These are phyloP conservation scores for Entosphenus tridentatus DNA, from an alignment of 2,113 vertebrate genomes.

Conservation along the genomic window DNA sequence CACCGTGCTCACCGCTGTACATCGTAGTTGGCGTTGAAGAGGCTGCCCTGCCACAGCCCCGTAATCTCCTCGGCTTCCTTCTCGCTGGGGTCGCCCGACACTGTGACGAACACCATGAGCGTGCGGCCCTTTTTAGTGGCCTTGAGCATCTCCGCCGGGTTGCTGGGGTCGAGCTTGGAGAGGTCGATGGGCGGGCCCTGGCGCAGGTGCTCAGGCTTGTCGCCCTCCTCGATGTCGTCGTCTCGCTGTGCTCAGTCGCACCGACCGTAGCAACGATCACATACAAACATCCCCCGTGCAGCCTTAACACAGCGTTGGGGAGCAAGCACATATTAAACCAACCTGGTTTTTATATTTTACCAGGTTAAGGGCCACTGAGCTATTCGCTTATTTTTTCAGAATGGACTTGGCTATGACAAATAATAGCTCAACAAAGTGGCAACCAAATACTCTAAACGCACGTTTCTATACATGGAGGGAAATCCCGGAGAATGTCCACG, in stretches of 20 bases:
- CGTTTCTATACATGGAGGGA: no score
- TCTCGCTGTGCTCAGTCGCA: constrained; percentile 31
- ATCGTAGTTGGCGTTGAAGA: constrained; percentile 89
- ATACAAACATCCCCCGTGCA: no score
- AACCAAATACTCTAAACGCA: no score
- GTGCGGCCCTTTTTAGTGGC: constrained; percentile 86
- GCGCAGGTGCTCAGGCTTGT: constrained; percentile 72
- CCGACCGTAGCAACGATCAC: no score
- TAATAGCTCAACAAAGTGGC: no score
- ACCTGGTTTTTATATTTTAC: no score
- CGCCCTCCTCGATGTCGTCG: constrained; percentile 87
- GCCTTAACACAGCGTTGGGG: no score
- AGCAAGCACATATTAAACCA: no score
- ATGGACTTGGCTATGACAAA: no score
- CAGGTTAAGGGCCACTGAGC: no score
- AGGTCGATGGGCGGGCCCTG: constrained; percentile 62
- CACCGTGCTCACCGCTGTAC: constrained; percentile 43
- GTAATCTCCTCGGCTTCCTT: constrained; percentile 83
- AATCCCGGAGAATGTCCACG: no score
- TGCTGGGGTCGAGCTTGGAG: constrained; percentile 53
- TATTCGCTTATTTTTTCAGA: no score
- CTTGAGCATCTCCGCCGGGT: constrained; percentile 65
- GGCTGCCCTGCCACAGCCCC: constrained; percentile 78
- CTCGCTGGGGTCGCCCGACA: constrained; percentile 59
- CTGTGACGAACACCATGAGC: constrained; percentile 76